phyloP scores from a whole-genome alignment of 2,113 vertebrate species.

The Oreochromis aureus region DNA sequence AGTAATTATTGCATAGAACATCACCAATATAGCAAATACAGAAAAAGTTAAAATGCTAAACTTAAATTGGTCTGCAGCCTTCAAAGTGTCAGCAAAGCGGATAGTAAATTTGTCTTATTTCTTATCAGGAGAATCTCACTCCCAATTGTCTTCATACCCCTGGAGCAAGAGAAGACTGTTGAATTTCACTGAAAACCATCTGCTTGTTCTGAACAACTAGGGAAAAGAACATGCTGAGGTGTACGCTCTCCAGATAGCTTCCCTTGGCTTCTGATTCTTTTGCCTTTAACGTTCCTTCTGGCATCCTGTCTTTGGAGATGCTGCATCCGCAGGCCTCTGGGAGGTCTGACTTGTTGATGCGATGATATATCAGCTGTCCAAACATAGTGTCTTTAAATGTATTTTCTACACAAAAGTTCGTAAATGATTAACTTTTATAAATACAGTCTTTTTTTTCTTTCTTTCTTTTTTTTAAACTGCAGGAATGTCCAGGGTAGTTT shows the following conservation, averaged over 20 bases:
- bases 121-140: constrained; percentile 36
- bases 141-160: constrained; percentile 48
- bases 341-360: constrained; percentile 29
- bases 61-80: not conserved
- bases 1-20: not conserved
- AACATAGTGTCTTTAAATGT: not conserved
- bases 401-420: not conserved
- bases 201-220: constrained; percentile 56
- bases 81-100: constrained; percentile 5
- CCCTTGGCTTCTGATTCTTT: constrained; percentile 53
- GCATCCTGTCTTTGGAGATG: constrained; percentile 47
- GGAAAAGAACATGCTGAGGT: constrained; percentile 54
- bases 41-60: not conserved
- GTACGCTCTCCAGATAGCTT: constrained; percentile 55
- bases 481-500: not conserved
- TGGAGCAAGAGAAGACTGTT: constrained; percentile 55
- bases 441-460: not conserved
- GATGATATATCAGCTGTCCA: constrained; percentile 15
- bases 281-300: constrained; percentile 59
- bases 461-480: not conserved
- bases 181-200: constrained; percentile 59
- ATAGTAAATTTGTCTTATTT: constrained; percentile 28
- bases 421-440: not conserved
- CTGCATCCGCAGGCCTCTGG: constrained; percentile 16
- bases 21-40: not conserved